Base-by-base conservation (phyloP, 2,113 vertebrate species). In the Glareola pratincola region DNA sequence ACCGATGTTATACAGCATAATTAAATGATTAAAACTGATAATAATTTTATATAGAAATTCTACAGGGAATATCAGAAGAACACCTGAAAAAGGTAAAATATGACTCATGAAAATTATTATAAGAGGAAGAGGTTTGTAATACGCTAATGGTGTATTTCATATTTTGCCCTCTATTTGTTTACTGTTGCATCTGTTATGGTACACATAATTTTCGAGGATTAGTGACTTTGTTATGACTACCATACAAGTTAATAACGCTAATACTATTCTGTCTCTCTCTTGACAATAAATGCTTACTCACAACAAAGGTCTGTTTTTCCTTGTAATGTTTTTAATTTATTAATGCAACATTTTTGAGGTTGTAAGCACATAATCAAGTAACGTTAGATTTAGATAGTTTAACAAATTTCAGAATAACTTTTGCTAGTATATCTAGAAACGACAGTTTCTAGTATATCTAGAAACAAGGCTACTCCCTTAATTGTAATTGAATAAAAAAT, bases 301-400 rank as follows among this genome's bases (percentile, higher is more conserved):
- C 32, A 71, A 32, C 19, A 80, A 50, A 89, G 1, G 5, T 20
- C 8, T n/a, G 7, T 12, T 34, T 37, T 41, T 75, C 59, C 9
- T 22, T 67, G 4, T 47, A 21, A 18, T 41, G 13, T 63, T 67
- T 84, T 45, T 6, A 20, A 67, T 32, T 50, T 69, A 18, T 11
- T 41, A 59, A 32, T n/a, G 34, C 1, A n/a, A 1, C 1, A 19
- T 82, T 79, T 41, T 79, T 32, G 3, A 36, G 4, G 0, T 11
- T 71, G 75, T 32, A 43, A 43, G 6, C 24, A 43, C n/a, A 10
- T 27, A 48, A 5, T 90, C 8, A 89, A 21, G 50, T 41, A 64
- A 39, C 6, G 67, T 78, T 37, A 10, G 5, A 56, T 79, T 51
- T 71, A 51, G 2, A 37, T 41, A 67, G 6, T 29, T 68, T 39